Base-by-base conservation (phyloP, 2,888 invertebrate genomes). In the Agrotis clavis region DNA sequence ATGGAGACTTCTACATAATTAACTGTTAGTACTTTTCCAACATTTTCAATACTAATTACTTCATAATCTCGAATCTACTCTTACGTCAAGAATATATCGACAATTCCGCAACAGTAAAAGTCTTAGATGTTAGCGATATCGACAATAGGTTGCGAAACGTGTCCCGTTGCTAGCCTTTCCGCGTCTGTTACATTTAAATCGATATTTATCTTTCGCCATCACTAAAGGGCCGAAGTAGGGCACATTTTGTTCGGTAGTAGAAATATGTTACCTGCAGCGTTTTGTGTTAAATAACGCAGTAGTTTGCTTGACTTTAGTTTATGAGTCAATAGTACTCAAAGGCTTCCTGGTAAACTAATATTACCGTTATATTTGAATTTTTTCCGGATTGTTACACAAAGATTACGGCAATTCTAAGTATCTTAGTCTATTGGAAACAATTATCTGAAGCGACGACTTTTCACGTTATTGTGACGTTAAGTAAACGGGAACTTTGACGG, bases 161-260 rank as follows among this genome's bases (percentile, higher is more conserved):
- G 77, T 87, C 86, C 89, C 82, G 83, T 82, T 86, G 4, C 88
- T 76, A 60, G 74, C 77, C 78, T 86, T 92, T 92, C 92, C 92
- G 90, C 88, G 88, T 88, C 76, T 73, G 86, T 84, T 83, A 83
- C 76, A 88, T 87, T 88, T 86, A 79, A 87, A 85, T 86, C 73
- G 78, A 73, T 78, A 74, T 69, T 71, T 76, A 81, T 83, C 73
- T 83, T 61, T 83, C 68, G 59, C 70, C 84, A 80, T 84, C 81
- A 60, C 81, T 74, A 83, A 14, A 50, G 63, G 62, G 60, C 66
- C 21, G 41, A 80, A 80, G 45, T 83, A 60, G 81, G 60, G 76
- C 69, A 75, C 51, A 84, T 64, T 81, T 75, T 69, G 64, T 64
- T 48, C n/a, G 59, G 59, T 64, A 67, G 63, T 60, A 67, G 67